Conservation (phyloP, 2,797 vertebrate genomes). For the Aotus griseimembra region DNA sequence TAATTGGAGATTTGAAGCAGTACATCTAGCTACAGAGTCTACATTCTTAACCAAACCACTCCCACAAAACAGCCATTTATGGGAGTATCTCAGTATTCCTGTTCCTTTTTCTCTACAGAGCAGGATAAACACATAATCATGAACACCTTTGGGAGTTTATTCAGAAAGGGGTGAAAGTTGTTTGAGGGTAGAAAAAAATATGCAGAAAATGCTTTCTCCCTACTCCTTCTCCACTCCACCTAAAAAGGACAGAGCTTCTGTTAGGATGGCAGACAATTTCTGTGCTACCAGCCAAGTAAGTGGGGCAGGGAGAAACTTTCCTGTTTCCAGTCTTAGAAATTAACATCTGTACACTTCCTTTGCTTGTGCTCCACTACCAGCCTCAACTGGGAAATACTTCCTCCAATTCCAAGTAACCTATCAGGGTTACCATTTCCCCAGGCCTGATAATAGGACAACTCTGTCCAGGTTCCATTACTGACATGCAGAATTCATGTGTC, state of each 20-base stretch:
- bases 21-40: neutral
- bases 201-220: neutral
- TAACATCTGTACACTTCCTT: neutral
- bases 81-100: neutral
- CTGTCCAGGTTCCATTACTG: neutral
- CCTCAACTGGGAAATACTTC: neutral
- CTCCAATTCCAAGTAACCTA: neutral
- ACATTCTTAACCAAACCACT: neutral
- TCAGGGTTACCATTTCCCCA: constrained; percentile 2
- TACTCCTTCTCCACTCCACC: neutral
- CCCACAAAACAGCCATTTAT: neutral
- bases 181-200: neutral
- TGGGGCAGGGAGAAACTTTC: neutral
- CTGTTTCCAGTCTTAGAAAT: neutral
- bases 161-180: neutral
- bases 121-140: neutral
- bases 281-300: neutral
- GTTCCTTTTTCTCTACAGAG: neutral
- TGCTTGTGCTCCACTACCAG: neutral
- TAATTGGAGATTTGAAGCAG: neutral
- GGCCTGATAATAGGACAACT: neutral
- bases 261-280: neutral
- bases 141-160: neutral
- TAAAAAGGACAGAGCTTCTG: neutral
- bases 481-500: neutral